Base-by-base conservation (phyloP, 2,888 invertebrate genomes). In the Callyntrura guangdongensis region DNA sequence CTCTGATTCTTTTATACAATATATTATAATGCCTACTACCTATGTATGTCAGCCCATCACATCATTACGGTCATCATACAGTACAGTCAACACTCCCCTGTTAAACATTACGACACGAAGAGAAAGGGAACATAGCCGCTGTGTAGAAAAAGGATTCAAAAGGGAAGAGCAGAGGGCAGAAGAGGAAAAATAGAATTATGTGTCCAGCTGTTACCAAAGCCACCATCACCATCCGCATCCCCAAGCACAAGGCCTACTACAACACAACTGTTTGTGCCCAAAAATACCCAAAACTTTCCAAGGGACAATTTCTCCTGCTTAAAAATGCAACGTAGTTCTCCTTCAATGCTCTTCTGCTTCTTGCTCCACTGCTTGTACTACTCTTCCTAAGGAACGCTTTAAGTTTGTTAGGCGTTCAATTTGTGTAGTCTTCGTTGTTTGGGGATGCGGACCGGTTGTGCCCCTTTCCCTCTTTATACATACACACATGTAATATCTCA, bases 131-230 rank as follows among this genome's bases (percentile, higher is more conserved):
- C 9, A 27, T 3, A 47, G 45, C 22, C 27, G 22, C 36, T 17
- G 20, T 45, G 11, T 25, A 67, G 67, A 14, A 25, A 83, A 36
- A 59, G 20, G 56, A 53, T 56, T 27, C 20, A 49, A 59, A n/a
- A 79, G 27, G 8, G 56, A 14, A 77, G 74, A 85, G 74, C 56
- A 77, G 77, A 86, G 53, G 14, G 77, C 53, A 59, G 17, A 81
- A 59, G 79, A 27, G 87, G 79, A 87, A 72, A 88, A 88, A 82
- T 87, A 59, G 61, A 88, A 88, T 82, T 88, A 87, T 82, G 72
- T 82, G 82, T 88, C 88, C 88, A 88, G 72, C 88, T 88, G 88
- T 82, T 88, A 79, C 87, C 79, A 36, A 53, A 0, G 47, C 22
- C 17, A 59, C 17, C 17, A 59, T 1, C 6, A 36, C 6, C 36